phyloP scores from a whole-genome alignment of 1,140 invertebrate species.

The Megathymus violae region DNA sequence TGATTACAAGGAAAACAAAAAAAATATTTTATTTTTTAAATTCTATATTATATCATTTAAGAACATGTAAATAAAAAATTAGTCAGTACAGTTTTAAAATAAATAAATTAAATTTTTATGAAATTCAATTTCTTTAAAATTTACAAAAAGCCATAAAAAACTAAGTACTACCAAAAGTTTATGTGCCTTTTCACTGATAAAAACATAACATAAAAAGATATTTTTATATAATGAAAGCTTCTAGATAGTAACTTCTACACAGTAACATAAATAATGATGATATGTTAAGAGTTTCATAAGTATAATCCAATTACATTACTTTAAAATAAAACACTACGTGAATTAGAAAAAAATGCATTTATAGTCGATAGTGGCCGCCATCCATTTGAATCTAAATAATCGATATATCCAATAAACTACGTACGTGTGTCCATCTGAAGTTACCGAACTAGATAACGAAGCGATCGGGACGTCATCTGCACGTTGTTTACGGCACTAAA shows the following conservation, averaged over 20 bases:
- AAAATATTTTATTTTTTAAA: too few relatives aligned
- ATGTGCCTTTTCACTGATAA: too few relatives aligned
- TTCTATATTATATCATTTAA: too few relatives aligned
- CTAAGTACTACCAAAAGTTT: too few relatives aligned
- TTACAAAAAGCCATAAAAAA: too few relatives aligned
- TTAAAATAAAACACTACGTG: slow-evolving; percentile 21
- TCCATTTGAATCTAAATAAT: slow-evolving; percentile 26
- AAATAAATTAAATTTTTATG: too few relatives aligned
- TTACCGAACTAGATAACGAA: slow-evolving; percentile 43
- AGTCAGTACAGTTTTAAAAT: too few relatives aligned
- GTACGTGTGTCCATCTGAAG: slow-evolving; percentile 42
- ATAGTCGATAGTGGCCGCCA: slow-evolving; percentile 15
- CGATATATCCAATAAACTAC: slow-evolving; percentile 23
- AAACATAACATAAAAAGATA: too few relatives aligned
- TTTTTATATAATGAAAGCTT: slow-evolving; percentile 8
- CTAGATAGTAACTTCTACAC: too few relatives aligned
- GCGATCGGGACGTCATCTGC: slow-evolving; percentile 40
- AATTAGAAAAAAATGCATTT: slow-evolving; percentile 7
- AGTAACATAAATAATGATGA: neutral
- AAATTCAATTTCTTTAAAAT: too few relatives aligned
- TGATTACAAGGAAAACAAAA: too few relatives aligned
- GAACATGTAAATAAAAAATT: too few relatives aligned
- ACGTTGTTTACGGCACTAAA: slow-evolving; percentile 61
- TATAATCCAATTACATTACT: slow-evolving; percentile 30
- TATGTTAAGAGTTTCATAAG: slow-evolving; percentile 1